phyloP scores from a whole-genome alignment of 2,888 invertebrate genomes.

The Aspidiotus destructor region DNA sequence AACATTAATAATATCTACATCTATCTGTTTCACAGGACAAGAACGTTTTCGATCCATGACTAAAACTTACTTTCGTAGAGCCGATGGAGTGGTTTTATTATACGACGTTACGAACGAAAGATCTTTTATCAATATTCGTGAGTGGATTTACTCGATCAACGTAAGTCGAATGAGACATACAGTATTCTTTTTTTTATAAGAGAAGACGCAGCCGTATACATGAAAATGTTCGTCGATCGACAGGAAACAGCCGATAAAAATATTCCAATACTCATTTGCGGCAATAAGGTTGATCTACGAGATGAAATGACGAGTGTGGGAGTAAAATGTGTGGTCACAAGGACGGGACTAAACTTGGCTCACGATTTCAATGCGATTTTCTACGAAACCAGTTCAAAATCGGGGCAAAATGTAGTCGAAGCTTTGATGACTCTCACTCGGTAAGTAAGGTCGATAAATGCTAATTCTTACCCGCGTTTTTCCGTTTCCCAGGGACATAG shows the following conservation, averaged over 20 bases:
- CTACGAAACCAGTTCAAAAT: slow-evolving; percentile 44
- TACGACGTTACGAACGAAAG: slow-evolving; percentile 52
- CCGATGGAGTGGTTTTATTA: slow-evolving; percentile 52
- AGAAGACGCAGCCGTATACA: no score
- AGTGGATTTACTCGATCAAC: slow-evolving; percentile 51
- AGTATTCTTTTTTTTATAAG: background rate
- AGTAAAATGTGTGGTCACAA: slow-evolving; percentile 40
- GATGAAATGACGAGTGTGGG: slow-evolving; percentile 40
- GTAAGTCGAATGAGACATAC: slow-evolving; percentile 39
- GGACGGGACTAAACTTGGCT: slow-evolving; percentile 45
- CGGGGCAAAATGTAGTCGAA: slow-evolving; percentile 42
- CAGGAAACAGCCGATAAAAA: slow-evolving; percentile 48
- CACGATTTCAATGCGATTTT: slow-evolving; percentile 42
- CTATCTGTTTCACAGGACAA: slow-evolving; percentile 38
- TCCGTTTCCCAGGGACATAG: background rate
- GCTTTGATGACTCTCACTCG: slow-evolving; percentile 42
- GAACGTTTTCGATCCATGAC: slow-evolving; percentile 51
- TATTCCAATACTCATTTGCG: slow-evolving; percentile 51
- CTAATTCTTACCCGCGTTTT: background rate
- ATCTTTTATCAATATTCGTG: slow-evolving; percentile 50
- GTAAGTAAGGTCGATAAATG: slow-evolving; percentile 37
- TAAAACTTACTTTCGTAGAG: slow-evolving; percentile 52
- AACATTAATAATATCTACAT: background rate
- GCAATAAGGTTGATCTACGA: slow-evolving; percentile 50
- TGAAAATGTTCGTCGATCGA: background rate